These are phyloP conservation scores for Apis florea DNA, from an alignment of 1,140 invertebrate genomes.

Conservation along the genomic window DNA sequence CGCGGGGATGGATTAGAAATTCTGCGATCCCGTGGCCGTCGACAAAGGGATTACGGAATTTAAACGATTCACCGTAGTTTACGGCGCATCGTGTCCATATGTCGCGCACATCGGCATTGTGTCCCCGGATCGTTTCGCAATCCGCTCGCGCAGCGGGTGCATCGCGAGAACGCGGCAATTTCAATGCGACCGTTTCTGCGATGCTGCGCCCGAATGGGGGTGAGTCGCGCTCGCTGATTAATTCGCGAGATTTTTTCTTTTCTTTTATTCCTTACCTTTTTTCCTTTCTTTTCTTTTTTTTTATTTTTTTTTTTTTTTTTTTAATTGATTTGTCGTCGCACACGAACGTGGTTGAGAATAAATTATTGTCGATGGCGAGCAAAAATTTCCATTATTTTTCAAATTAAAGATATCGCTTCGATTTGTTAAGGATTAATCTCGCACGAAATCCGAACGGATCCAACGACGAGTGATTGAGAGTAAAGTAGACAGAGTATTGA, in stretches of 20 bases:
- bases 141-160: constrained; percentile 27
- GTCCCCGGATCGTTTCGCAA: background rate
- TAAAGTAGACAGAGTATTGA: too few species aligned
- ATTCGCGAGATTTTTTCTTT: constrained; percentile 7
- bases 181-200: constrained; percentile 24
- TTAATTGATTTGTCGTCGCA: too few species aligned
- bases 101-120: constrained; percentile 21
- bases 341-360: too few species aligned
- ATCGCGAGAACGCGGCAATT: constrained; percentile 29
- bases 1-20: constrained; percentile 24
- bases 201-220: constrained; percentile 12
- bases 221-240: constrained; percentile 1
- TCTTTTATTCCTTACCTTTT: background rate
- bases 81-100: constrained; percentile 23
- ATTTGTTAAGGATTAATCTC: too few species aligned
- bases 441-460: too few species aligned
- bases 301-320: too few species aligned
- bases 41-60: constrained; percentile 36
- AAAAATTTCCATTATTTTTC: too few species aligned
- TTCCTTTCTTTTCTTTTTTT: background rate
- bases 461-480: too few species aligned
- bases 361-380: too few species aligned
- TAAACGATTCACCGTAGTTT: constrained; percentile 22
- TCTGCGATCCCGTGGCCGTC: constrained; percentile 1
- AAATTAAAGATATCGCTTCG: too few species aligned